Percentiles rank a stretch among this genome's conserved stretches.
Evolutionary conservation across 53 echinoderm and acorn worm species (phyloP).

Genomic region (Echinometra lucunter): DNA sequence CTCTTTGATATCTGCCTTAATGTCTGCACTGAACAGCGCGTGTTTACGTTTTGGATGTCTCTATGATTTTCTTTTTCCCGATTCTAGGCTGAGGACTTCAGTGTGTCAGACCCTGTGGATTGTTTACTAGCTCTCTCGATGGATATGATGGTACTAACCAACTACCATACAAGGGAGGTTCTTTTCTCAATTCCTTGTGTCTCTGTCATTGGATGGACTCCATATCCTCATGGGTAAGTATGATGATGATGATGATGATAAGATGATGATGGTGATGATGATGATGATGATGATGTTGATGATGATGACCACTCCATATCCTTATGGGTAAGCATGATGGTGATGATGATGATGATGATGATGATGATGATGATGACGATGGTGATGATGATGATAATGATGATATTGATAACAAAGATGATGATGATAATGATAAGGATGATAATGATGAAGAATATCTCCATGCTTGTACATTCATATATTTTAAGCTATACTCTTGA

Average conservation of each 20-base stretch:
- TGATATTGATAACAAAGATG: slow-evolving; percentile 80
- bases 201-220: slow-evolving; percentile 96
- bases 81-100: slow-evolving; percentile 64
- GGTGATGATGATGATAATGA: not conserved
- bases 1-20: too few relatives aligned
- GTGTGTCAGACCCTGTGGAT: slow-evolving; percentile 84
- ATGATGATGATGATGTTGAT: not conserved
- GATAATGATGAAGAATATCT: slow-evolving; percentile 22
- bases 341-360: slow-evolving; percentile 14
- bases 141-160: slow-evolving; percentile 85
- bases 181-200: slow-evolving; percentile 90
- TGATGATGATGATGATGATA: slow-evolving; percentile 13
- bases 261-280: not conserved
- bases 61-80: not conserved
- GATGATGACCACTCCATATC: too few relatives aligned
- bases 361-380: not conserved
- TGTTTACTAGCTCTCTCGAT: slow-evolving; percentile 89
- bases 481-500: not conserved
- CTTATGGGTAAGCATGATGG: not conserved
- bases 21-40: too few relatives aligned
- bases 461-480: not conserved
- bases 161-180: slow-evolving; percentile 72
- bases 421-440: slow-evolving; percentile 66
- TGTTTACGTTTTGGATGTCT: not conserved
- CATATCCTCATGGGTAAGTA: slow-evolving; percentile 85